Conservation (phyloP, 2,888 invertebrate species). For the Steinernema carpocapsae region DNA sequence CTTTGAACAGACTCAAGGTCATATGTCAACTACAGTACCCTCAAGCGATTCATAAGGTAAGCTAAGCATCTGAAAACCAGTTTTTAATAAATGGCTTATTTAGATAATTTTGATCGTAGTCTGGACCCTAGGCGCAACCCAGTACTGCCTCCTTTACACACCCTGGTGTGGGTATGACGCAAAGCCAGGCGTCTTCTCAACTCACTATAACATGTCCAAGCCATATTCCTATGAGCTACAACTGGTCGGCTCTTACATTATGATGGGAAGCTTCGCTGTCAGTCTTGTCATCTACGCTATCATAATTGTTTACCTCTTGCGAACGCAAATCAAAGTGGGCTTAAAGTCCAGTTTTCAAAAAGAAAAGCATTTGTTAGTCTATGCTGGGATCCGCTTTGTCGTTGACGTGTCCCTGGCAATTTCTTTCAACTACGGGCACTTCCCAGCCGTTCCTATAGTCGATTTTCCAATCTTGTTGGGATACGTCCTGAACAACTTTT, state of each 20-base stretch:
- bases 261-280: neutral
- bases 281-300: neutral
- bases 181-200: slow-evolving; percentile 5
- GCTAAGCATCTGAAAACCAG: neutral
- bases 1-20: neutral
- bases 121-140: neutral
- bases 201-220: slow-evolving; percentile 2
- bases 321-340: neutral
- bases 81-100: neutral
- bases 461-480: neutral
- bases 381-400: neutral
- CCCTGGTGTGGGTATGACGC: slow-evolving; percentile 7
- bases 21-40: slow-evolving; percentile 2
- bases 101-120: neutral
- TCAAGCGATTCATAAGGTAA: neutral
- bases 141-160: slow-evolving; percentile 4
- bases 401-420: neutral
- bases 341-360: neutral
- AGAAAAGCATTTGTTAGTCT: neutral
- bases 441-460: neutral
- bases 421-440: neutral
- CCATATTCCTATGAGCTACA: neutral
- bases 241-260: neutral
- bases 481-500: slow-evolving; percentile 11
- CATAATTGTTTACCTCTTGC: neutral